Base-by-base conservation (phyloP, 2,113 vertebrate species). In the Marcusenius ussheri region DNA sequence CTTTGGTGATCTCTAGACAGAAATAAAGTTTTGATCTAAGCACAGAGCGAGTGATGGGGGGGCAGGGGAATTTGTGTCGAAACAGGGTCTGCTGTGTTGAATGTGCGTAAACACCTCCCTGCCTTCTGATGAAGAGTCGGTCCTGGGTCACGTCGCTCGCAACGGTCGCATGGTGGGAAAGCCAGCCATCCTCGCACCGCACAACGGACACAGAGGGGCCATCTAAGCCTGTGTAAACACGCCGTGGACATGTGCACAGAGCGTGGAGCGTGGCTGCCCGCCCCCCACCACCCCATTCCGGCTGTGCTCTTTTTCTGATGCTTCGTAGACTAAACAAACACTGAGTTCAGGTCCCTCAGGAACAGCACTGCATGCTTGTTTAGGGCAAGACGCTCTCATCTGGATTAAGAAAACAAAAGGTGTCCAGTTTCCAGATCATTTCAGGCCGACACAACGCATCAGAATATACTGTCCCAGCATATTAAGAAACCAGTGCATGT, bases 281-380 rank as follows among this genome's bases (percentile, higher is more conserved):
- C 58, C 58, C 58, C 58, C 58, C 15, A 19, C 17, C 7, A 24
- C 89, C 86, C 70, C 88, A 31, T 74, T 83, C 31, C 39, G 49
- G 89, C 56, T 62, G 24, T 11, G 46, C 83, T 90, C 31, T 56
- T 83, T 90, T 89, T 53, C 88, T 87, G 89, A 90, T 56, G 84
- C 88, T 74, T 51, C 83, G 74, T 91, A 93, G 92, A 93, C 93
- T 93, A 93, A 93, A 93, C 92, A 93, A 92, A 93, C 89, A 90
- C n/a, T 13, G 31, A 66, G 88, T 88, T 85, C 77, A 83, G 88
- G 58, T 92, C 93, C 92, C 92, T 90, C 39, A 89, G 91, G 91
- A 88, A 90, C 42, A 77, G 53, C 50, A 66, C 62, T 42, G 46
- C n/a, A 42, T 58, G 56, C 66, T 87, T 88, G 88, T 91, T 91